Conservation (phyloP, 2,113 vertebrate species). For the Mesocricetus auratus region DNA sequence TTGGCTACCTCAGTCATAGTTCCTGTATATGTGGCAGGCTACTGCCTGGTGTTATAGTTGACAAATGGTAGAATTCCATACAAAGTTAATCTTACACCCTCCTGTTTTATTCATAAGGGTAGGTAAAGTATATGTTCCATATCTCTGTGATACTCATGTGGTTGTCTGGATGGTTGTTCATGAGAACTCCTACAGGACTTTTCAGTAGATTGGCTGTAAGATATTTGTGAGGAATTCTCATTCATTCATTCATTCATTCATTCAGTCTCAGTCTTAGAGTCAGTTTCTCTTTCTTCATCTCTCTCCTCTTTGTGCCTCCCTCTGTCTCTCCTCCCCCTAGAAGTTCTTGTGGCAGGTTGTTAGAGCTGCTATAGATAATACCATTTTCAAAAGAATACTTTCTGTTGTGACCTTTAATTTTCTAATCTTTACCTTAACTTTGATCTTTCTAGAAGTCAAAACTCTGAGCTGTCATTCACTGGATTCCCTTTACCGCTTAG, state of each 20-base stretch:
- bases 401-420: background rate
- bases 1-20: background rate
- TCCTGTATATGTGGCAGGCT: background rate
- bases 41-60: background rate
- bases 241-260: background rate
- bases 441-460: background rate
- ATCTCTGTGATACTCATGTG: background rate
- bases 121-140: background rate
- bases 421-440: background rate
- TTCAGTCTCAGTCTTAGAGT: background rate
- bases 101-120: background rate
- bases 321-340: background rate
- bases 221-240: background rate
- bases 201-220: background rate
- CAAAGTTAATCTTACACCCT: background rate
- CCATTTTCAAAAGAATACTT: background rate
- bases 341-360: background rate
- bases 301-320: background rate
- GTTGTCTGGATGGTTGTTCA: background rate
- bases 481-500: background rate
- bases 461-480: background rate
- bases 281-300: background rate
- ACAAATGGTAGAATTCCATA: background rate
- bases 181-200: background rate
- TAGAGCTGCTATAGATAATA: background rate